Percentiles rank a stretch among this genome's conserved stretches.
These are phyloP conservation scores for Cotesia chilonis DNA, from an alignment of 1,140 invertebrate species.

Conservation along the genomic window DNA sequence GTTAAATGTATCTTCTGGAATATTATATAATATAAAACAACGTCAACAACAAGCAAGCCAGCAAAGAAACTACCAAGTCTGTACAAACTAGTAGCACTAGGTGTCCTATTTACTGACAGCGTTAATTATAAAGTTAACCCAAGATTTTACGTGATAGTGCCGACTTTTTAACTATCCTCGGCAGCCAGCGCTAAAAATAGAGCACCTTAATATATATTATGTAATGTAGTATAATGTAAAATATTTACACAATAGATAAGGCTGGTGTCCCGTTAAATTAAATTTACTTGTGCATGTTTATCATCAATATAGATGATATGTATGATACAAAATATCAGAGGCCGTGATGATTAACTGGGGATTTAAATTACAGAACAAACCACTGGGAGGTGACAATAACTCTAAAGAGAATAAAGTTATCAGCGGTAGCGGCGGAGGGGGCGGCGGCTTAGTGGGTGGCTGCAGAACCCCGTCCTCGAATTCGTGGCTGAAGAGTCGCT, in stretches of 20 bases:
- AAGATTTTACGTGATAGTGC: constrained; percentile 22
- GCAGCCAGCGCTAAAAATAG: no score
- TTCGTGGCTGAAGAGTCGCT: constrained; percentile 60
- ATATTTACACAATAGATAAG: background rate
- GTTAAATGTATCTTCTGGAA: background rate
- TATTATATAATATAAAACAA: background rate
- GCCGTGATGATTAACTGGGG: background rate
- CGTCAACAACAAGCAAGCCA: background rate
- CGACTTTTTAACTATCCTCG: background rate
- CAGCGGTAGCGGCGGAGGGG: constrained; percentile 42
- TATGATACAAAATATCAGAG: background rate
- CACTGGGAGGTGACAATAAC: constrained; percentile 49
- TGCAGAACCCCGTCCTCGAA: constrained; percentile 55
- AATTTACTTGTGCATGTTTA: no score
- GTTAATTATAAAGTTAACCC: constrained; percentile 57
- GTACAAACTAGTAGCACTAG: constrained; percentile 29
- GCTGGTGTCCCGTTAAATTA: no score
- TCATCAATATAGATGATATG: background rate
- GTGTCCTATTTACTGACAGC: constrained; percentile 51
- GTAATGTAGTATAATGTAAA: background rate
- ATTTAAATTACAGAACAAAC: constrained; percentile 56
- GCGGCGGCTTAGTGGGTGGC: constrained; percentile 41
- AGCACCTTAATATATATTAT: no score
- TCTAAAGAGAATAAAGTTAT: constrained; percentile 45
- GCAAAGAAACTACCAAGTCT: constrained; percentile 8